Evolutionary conservation across 1,140 invertebrate species (phyloP), one percentile per base, ranked within the genome.

Genomic region (Sinella curviseta): DNA sequence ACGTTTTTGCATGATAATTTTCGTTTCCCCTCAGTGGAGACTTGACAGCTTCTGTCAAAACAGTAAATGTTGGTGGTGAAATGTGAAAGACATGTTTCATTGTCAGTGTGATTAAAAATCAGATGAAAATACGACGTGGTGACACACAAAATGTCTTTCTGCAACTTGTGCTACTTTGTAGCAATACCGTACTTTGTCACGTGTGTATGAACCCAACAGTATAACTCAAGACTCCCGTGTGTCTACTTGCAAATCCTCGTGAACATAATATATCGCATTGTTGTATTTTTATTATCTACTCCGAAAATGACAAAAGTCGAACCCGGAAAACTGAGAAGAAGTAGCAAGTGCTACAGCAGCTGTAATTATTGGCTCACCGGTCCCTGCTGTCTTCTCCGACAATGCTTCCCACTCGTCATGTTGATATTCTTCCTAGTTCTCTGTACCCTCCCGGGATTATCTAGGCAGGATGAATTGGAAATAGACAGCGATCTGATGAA

Each of bases 361-460:
- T 70, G 65, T 30, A 70, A 31, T 33, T 70, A 31, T n/a, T 70
- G 65, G 65, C 65, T 70, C 31, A 70, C 65, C 26, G 65, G 65
- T 33, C 65, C 65, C 26, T 70, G 26, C n/a, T 70, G 65, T 30
- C 12, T 30, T 31, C 24, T 70, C 3, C 26, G 65, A 8, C 65
- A 70, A 12, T 2, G 4, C 3, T 2, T 70, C 31, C 57, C 24
- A 17, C 24, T 60, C 31, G 30, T 30, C 12, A 14, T 33, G 3
- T 60, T 60, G 55, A 17, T 8, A 3, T 70, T 70, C 65, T 70
- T 33, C 31, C 26, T 70, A 30, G 57, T 65, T 16, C 57, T 65
- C 16, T 26, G 8, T 65, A 17, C 57, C 8, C 26, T 65, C 26
- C 57, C 57, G 16, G 16, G 26, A 8, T 12, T n/a, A 65, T n/a